Conservation (phyloP, 2,797 vertebrate genomes). For the Peromyscus eremicus region DNA sequence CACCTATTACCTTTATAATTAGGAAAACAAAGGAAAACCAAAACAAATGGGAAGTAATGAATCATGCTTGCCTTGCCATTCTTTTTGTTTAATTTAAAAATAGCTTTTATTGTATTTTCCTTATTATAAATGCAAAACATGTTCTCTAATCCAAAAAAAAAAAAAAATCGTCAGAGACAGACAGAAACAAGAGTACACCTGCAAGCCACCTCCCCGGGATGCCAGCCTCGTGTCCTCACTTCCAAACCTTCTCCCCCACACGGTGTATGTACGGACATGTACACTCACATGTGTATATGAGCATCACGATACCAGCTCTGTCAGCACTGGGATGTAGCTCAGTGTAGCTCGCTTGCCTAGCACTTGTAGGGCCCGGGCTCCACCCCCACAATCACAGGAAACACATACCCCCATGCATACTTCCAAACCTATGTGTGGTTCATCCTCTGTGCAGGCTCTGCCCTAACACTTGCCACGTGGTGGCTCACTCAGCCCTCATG, state of each 20-base stretch:
- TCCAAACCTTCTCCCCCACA: not conserved
- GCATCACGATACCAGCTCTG: not conserved
- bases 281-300: not conserved
- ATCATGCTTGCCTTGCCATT: constrained; percentile 49
- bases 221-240: not conserved
- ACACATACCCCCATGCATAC: not conserved
- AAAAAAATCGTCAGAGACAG: constrained; percentile 14
- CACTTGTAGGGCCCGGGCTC: not conserved
- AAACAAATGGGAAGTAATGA: constrained; percentile 62
- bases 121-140: constrained; percentile 50
- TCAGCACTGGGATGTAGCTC: not conserved
- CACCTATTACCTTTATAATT: constrained; percentile 72
- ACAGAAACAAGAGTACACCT: constrained; percentile 9
- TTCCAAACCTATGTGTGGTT: not conserved
- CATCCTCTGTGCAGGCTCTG: not conserved
- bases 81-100: constrained; percentile 72
- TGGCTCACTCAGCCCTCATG: not conserved
- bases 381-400: not conserved
- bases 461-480: not conserved
- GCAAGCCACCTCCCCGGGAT: not conserved
- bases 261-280: not conserved
- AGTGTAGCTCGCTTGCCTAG: not conserved
- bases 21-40: constrained; percentile 67
- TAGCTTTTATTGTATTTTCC: constrained; percentile 62
- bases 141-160: constrained; percentile 9